Evolutionary conservation across 2,113 vertebrate genomes (phyloP), one percentile per base, ranked within the genome.

Genomic region (Platycercus adscitus): DNA sequence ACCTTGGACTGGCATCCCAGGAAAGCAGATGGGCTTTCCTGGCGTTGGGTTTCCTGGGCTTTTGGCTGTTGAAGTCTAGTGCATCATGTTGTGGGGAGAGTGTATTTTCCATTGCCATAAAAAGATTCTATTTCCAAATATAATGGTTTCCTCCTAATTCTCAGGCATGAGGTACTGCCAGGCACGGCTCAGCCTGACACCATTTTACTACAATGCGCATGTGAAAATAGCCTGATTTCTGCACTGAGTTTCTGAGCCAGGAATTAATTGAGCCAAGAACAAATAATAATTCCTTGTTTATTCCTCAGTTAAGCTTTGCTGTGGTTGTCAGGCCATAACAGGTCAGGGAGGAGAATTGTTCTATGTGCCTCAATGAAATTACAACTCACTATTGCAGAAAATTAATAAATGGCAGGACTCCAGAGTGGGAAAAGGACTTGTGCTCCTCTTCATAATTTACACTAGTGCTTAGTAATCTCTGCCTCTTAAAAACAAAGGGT

Each of bases 11-110:
- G 43, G 44, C 63, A 93, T 85, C 44, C 81, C 68, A 73, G 81
- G 75, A 85, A 91, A 89, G 88, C 95, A 96, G 96, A 96, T 96
- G 96, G 94, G 70, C 18, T 94, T 94, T 93, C 46, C 81, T 97
- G 93, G 95, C 96, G 82, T 66, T 1, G 1, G 13, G 23, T 87
- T 95, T 88, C 53, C 91, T 80, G 70, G 86, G 61, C n/a, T 91
- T 94, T 96, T 95, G 79, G 61, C 76, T 93, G 79, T 83, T 91
- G 92, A 91, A 94, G 31, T 33, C 65, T 91, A 61, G 44, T 61
- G 39, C 88, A 80, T 92, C 63, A 86, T 93, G 86, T 79, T 86
- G 68, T 63, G 81, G 86, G 63, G 25, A 33, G 69, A 77, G 79
- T 76, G 37, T 47, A 76, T 89, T 91, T 96, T 88, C 52, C 76